These are phyloP conservation scores for Calvadosia cruxmelitensis DNA, from an alignment of 30 jellyfish, hydroid and myxozoan species.

Conservation along the genomic window DNA sequence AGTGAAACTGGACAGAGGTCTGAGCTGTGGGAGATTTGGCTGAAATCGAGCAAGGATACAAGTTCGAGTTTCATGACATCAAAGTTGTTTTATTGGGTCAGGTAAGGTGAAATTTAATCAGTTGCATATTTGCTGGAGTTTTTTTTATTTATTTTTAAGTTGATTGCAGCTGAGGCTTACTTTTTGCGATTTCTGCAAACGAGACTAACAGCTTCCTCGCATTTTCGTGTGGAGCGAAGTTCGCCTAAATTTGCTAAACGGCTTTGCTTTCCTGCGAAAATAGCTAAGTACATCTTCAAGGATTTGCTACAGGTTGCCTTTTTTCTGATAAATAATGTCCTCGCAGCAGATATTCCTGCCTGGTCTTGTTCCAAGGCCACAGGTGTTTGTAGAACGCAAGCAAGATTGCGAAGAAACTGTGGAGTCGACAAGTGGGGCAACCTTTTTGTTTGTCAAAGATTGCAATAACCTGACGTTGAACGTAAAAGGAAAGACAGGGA, in stretches of 20 bases:
- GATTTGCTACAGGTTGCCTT: no score
- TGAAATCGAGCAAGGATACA: no score
- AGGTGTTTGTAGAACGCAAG: slow-evolving; percentile 21
- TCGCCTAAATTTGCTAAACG: not conserved
- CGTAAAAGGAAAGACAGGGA: slow-evolving; percentile 77
- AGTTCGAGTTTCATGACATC: no score
- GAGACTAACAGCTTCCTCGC: not conserved
- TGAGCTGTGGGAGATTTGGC: no score
- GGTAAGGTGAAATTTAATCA: no score
- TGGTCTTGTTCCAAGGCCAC: slow-evolving; percentile 84
- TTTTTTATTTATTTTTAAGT: no score
- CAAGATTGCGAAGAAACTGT: slow-evolving; percentile 31
- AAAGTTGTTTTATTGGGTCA: no score
- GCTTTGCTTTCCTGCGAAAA: not conserved
- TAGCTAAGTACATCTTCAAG: no score
- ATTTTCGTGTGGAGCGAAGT: not conserved
- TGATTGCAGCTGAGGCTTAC: no score
- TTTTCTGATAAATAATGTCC: not conserved
- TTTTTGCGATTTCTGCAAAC: no score
- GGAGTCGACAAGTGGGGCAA: slow-evolving; percentile 35
- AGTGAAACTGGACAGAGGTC: no score
- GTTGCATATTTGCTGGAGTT: no score
- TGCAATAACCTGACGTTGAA: slow-evolving; percentile 41
- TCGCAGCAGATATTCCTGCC: slow-evolving; percentile 29
- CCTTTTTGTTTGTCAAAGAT: slow-evolving; percentile 49